Evolutionary conservation across 2,113 vertebrate genomes (phyloP), one percentile per base, ranked within the genome.

Genomic region (Rynchops niger): DNA sequence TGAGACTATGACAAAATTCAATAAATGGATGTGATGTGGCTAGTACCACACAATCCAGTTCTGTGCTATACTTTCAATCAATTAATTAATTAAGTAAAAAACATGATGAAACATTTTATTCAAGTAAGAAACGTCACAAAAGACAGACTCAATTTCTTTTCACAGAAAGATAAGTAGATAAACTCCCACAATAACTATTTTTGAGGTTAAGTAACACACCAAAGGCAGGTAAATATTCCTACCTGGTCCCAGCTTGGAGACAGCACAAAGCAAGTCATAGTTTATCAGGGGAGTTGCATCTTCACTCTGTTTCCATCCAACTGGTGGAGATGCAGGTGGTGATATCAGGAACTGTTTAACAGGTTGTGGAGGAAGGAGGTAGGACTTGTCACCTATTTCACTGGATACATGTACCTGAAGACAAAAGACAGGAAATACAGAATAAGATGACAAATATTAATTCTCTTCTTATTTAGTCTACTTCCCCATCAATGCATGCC

Each of bases 311-410:
- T 99, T 99, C 99, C 99, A 99, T 8, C 99, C 99, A 70, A 99
- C 99, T 0, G 99, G 99, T 2, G 99, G 99, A 5, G 99, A 99
- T 3, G 99, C 98, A 1, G 99, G 99, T 0, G 99, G 99, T 1
- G 99, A 99, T 88, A 99, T 99, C 95, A 99, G 99, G 96, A 99
- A 99, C 98, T 99, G 99, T 34, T 99, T 99, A 90, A 97, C 97
- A 6, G 99, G 99, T 59, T 99, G 98, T 3, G 99, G 99, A 6
- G 99, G 99, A 42, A 99, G 99, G 86, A 99, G 98, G 94, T 99
- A 99, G 2, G 99, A 98, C 76, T 99, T 99, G 94, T 99, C 99
- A 2, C 98, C 98, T 38, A 98, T 98, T 85, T 99, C 99, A 5
- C 97, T 95, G 2, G 99, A 98, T 40, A 98, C 98, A 96, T 99